Base-by-base conservation (phyloP, 2,797 vertebrate genomes). In the Moxostoma hubbsi region DNA sequence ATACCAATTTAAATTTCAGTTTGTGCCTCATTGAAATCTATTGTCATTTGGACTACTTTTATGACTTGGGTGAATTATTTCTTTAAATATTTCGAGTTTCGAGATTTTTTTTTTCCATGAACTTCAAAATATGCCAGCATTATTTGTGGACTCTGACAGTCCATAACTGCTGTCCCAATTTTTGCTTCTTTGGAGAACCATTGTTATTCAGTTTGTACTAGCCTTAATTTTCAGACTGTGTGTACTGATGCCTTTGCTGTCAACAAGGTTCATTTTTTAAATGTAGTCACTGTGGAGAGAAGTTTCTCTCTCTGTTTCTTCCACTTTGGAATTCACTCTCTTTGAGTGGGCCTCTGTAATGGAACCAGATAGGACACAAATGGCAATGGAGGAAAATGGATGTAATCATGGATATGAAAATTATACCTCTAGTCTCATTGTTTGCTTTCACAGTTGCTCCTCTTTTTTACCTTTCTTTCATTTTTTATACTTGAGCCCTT, bases 341-440 rank as follows among this genome's bases (percentile, higher is more conserved):
- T 45, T 54, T 6, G 15, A 24, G 11, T 18, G 15, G 36, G 47
- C 50, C 57, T 50, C 9, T 47, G 2, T 47, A 71, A 71, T 55
- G 43, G 58, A 12, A 63, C 47, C 50, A 53, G 75, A 47, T 71
- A 24, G 9, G 49, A 54, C 36, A 47, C 54, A 47, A 63, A 54
- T 46, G 13, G 62, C 12, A 64, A 63, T 53, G 50, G 15, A 36
- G 36, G 55, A 71, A 71, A 63, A 63, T 47, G 6, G 15, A 78
- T 71, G 58, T 78, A 63, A 78, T 78, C 59, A 70, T 12, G 8
- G 4, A 63, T 70, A 71, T 78, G 58, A 70, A 63, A 77, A 55
- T 47, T 7, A 62, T 47, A 46, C 24, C 2, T 70, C 61, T 69
- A 13, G 1, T 49, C 6, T 53, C 4, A 62, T 24, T 78, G 49